phyloP scores from a whole-genome alignment of 2,888 invertebrate species.

The Ectemnius lituratus region DNA sequence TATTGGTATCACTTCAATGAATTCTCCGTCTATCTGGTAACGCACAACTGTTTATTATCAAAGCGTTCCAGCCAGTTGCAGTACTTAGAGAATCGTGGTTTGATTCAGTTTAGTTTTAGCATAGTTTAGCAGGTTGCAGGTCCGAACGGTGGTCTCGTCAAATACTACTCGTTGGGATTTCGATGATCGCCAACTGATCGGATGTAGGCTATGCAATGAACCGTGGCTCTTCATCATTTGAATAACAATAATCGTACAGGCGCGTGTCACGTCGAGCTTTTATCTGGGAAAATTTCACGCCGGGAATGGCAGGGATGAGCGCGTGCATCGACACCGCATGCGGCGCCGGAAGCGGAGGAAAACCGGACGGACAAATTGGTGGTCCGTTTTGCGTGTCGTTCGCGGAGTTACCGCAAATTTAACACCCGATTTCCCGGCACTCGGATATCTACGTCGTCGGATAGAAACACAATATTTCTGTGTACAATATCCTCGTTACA shows the following conservation, averaged over 20 bases:
- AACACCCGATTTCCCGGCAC: slow-evolving; percentile 43
- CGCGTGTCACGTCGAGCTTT: slow-evolving; percentile 8
- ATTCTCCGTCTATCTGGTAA: too few relatives aligned
- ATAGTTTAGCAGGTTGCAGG: slow-evolving; percentile 12
- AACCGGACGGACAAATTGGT: slow-evolving; percentile 41
- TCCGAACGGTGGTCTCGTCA: slow-evolving; percentile 14
- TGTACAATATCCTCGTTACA: not conserved
- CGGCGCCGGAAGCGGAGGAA: slow-evolving; percentile 22
- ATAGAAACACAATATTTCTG: slow-evolving; percentile 34
- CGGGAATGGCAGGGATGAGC: not conserved
- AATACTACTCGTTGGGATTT: slow-evolving; percentile 33
- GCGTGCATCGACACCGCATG: slow-evolving; percentile 26
- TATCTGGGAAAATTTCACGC: slow-evolving; percentile 26
- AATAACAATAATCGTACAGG: slow-evolving; percentile 48
- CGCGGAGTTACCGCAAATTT: slow-evolving; percentile 36
- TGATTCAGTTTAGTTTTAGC: too few relatives aligned
- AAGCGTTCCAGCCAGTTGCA: not conserved
- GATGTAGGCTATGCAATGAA: not conserved
- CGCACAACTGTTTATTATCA: too few relatives aligned
- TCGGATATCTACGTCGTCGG: slow-evolving; percentile 19
- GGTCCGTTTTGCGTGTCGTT: slow-evolving; percentile 42
- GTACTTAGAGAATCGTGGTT: not conserved
- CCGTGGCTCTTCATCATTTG: slow-evolving; percentile 44
- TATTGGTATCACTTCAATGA: not conserved
- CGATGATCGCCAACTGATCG: slow-evolving; percentile 32